Conservation (phyloP, 1,140 invertebrate species). For the Tetramorium parvispinum region DNA sequence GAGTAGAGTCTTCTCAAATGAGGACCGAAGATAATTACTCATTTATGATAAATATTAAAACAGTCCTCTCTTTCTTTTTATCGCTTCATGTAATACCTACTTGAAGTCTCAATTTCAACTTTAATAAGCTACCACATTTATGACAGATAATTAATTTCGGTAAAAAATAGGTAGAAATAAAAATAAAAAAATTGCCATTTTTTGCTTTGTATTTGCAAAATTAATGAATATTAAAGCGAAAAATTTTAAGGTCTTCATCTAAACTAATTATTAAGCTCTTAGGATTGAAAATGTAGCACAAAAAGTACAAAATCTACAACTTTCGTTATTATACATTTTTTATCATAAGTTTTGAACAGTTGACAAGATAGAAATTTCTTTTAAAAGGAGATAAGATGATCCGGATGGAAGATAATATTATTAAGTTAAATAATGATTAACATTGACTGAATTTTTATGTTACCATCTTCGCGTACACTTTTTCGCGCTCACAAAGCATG, state of each 20-base stretch:
- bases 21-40: neutral
- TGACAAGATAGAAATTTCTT: constrained; percentile 2
- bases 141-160: constrained; percentile 40
- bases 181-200: neutral
- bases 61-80: neutral
- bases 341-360: neutral
- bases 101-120: constrained; percentile 12
- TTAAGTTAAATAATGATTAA: constrained; percentile 12
- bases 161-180: neutral
- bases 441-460: constrained; percentile 27
- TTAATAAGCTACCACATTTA: constrained; percentile 12
- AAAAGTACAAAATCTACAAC: neutral
- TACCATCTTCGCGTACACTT: neutral
- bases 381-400: neutral
- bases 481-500: neutral
- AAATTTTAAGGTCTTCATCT: neutral
- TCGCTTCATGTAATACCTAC: neutral
- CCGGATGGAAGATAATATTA: neutral
- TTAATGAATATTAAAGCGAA: constrained; percentile 10
- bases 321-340: constrained; percentile 2
- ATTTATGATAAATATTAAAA: constrained; percentile 37
- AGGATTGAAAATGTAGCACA: neutral
- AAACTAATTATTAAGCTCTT: neutral
- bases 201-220: neutral
- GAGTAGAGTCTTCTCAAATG: neutral